These are phyloP conservation scores for Mormyrus hasselquistii DNA, from an alignment of 2,797 vertebrate genomes.

Conservation along the genomic window DNA sequence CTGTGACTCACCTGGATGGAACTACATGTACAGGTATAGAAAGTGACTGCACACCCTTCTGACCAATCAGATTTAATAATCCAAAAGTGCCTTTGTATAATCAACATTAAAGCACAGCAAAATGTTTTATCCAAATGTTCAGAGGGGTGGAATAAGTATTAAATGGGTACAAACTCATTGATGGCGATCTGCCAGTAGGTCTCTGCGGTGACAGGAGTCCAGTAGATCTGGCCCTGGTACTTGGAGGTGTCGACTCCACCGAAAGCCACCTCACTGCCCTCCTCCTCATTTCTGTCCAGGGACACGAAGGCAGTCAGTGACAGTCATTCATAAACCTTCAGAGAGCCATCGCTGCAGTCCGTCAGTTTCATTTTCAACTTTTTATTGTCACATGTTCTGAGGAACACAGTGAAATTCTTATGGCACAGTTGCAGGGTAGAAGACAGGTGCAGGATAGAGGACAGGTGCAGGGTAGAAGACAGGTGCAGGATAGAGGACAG, in stretches of 20 bases:
- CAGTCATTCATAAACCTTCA: background rate
- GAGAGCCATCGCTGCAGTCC: background rate
- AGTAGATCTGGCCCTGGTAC: conserved; percentile 59
- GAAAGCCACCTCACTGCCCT: conserved; percentile 63
- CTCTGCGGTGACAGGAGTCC: conserved; percentile 62
- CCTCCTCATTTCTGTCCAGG: conserved; percentile 40
- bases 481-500: too few relatives aligned
- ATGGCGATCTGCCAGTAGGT: conserved; percentile 68
- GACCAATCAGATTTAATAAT: background rate
- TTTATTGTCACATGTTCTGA: background rate
- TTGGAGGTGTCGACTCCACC: conserved; percentile 51
- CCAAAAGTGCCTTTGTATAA: background rate
- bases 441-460: too few relatives aligned
- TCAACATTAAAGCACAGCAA: background rate
- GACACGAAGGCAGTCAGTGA: background rate
- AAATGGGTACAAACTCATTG: conserved; percentile 52
- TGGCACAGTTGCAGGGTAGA: background rate
- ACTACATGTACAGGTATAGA: background rate
- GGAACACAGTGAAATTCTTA: background rate
- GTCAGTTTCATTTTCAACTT: background rate
- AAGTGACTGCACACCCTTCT: background rate
- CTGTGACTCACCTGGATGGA: background rate
- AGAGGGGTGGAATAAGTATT: background rate
- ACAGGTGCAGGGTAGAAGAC: too few relatives aligned
- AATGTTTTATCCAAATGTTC: background rate